phyloP scores from a whole-genome alignment of 1,140 invertebrate genomes.

The Neelides sp. region DNA sequence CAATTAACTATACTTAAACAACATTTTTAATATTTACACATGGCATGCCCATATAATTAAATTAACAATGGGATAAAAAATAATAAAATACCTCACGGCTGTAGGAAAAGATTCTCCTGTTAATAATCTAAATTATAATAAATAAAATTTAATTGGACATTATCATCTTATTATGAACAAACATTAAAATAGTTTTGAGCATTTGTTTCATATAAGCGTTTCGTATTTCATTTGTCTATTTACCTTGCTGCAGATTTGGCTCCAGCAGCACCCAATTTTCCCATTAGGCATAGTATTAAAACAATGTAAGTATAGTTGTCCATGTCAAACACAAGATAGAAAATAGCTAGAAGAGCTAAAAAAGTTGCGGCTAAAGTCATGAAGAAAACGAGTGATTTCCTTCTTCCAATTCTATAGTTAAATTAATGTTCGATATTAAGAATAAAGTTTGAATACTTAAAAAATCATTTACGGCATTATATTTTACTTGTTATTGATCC shows the following conservation, averaged over 20 bases:
- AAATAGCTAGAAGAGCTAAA: conserved; percentile 8
- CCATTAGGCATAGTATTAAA: conserved; percentile 9
- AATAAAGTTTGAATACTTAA: neutral
- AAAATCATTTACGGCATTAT: neutral
- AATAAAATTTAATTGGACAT: neutral
- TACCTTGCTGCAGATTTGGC: conserved; percentile 5
- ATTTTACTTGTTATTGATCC: conserved; percentile 16
- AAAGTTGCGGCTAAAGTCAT: conserved; percentile 15
- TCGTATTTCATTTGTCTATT: conserved; percentile 12
- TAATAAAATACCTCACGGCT: too few species aligned
- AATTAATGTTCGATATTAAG: neutral
- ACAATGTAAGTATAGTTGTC: neutral
- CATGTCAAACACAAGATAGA: conserved; percentile 8
- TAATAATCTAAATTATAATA: conserved; percentile 9
- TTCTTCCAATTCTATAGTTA: conserved; percentile 18
- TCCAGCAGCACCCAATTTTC: conserved; percentile 10
- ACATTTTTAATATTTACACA: too few species aligned
- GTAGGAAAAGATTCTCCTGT: conserved; percentile 13
- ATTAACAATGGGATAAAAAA: too few species aligned
- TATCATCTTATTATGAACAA: neutral
- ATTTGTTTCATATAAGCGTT: conserved; percentile 4
- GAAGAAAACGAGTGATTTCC: conserved; percentile 2
- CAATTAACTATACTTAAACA: too few species aligned
- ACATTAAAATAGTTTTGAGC: conserved; percentile 9
- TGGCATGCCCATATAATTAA: too few species aligned